A percentile compares a stretch with the other conserved stretches of the same genome.
Evolutionary conservation across 2,113 vertebrate genomes (phyloP).

Genomic region (Sinocyclocheilus grahami): DNA sequence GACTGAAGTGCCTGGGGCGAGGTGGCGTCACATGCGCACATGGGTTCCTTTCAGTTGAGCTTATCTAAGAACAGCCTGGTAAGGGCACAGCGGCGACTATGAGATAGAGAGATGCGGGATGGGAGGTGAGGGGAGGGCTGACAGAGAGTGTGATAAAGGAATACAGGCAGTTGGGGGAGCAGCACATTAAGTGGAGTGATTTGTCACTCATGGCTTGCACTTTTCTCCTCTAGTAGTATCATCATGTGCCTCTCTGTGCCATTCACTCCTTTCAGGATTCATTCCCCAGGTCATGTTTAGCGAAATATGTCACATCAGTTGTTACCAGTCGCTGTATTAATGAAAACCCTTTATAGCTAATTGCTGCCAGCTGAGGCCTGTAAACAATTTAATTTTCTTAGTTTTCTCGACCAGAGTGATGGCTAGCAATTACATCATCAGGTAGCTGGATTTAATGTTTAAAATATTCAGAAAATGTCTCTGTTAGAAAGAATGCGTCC

Average conservation of each 20-base stretch:
- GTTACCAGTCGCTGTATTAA: background rate
- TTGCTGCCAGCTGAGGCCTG: background rate
- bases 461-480: background rate
- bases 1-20: conserved; percentile 26
- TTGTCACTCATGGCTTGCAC: conserved; percentile 41
- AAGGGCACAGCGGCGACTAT: conserved; percentile 18
- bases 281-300: background rate
- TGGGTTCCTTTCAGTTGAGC: conserved; percentile 60
- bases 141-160: conserved; percentile 36
- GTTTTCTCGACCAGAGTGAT: background rate
- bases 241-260: background rate
- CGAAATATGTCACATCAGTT: conserved; percentile 20
- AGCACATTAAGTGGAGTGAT: conserved; percentile 40
- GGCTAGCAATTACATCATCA: background rate
- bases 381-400: background rate
- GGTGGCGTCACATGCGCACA: conserved; percentile 62
- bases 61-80: conserved; percentile 52
- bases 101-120: conserved; percentile 26
- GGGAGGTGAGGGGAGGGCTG: conserved; percentile 1
- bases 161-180: background rate
- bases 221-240: conserved; percentile 41
- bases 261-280: background rate
- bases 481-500: background rate
- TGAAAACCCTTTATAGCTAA: conserved; percentile 3
- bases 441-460: background rate